Percentiles rank a stretch among this genome's conserved stretches.
Evolutionary conservation across 2,113 vertebrate species (phyloP).

Genomic region (Oryzias javanicus): DNA sequence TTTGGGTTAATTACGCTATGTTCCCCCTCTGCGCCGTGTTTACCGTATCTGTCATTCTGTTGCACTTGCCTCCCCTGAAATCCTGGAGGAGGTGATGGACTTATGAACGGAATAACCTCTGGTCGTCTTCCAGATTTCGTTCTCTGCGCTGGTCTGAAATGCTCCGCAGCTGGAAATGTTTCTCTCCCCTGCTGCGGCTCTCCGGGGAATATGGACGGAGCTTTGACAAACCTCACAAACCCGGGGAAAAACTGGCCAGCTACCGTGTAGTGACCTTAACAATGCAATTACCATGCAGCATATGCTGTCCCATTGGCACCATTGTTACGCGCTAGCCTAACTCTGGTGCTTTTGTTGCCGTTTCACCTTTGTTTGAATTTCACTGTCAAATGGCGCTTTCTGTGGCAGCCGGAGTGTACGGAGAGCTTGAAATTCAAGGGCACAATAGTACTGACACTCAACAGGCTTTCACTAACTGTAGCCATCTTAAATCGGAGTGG

Average conservation of each 20-base stretch:
- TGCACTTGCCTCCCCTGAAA: constrained; percentile 4
- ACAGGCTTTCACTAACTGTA: constrained; percentile 36
- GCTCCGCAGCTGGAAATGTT: constrained; percentile 44
- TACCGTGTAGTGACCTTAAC: constrained; percentile 34
- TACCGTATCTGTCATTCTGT: constrained; percentile 12
- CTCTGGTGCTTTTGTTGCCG: constrained; percentile 50
- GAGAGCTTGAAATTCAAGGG: constrained; percentile 50
- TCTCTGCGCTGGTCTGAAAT: constrained; percentile 26
- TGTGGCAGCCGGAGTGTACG: constrained; percentile 23
- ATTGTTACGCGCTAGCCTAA: constrained; percentile 49
- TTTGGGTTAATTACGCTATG: constrained; percentile 2
- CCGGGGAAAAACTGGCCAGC: constrained; percentile 47
- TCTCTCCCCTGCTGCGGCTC: constrained; percentile 37
- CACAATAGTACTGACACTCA: constrained; percentile 54
- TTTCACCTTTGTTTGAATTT: constrained; percentile 62
- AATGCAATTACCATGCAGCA: constrained; percentile 62
- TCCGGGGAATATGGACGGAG: constrained; percentile 45
- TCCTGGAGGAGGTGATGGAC: constrained; percentile 9
- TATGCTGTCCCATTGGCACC: constrained; percentile 49
- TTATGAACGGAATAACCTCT: constrained; percentile 28
- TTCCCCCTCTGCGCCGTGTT: constrained; percentile 3
- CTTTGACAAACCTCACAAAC: constrained; percentile 54
- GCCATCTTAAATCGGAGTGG: constrained; percentile 34
- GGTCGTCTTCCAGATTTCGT: constrained; percentile 23
- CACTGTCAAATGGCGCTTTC: constrained; percentile 43